Evolutionary conservation across 2,797 vertebrate species (phyloP).

Genomic region (Phrynocephalus forsythii): DNA sequence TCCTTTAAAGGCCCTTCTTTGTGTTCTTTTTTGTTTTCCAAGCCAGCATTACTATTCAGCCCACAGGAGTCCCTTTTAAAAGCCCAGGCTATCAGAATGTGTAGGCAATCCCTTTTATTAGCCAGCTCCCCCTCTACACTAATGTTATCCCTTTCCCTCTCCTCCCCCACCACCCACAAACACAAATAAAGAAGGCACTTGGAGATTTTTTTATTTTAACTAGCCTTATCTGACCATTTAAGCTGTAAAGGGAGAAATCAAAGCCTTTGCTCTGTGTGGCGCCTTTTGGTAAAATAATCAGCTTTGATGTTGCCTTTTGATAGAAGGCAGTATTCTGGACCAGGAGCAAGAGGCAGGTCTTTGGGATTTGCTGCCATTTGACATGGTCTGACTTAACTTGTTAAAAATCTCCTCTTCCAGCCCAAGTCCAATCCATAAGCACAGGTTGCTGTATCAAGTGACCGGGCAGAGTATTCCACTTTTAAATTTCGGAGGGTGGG

Average conservation of each 20-base stretch:
- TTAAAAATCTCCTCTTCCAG: conserved; percentile 52
- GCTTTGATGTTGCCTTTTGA: conserved; percentile 79
- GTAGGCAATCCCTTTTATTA: conserved; percentile 67
- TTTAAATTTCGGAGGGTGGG: neutral
- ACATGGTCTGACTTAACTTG: conserved; percentile 60
- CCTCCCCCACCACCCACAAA: conserved; percentile 32
- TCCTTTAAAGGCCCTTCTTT: conserved; percentile 56
- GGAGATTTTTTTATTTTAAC: conserved; percentile 71
- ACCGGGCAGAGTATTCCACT: conserved; percentile 13
- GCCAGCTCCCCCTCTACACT: conserved; percentile 12
- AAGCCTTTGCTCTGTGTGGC: conserved; percentile 66
- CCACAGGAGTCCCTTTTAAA: conserved; percentile 45
- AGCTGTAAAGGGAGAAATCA: conserved; percentile 74
- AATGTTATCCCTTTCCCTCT: neutral
- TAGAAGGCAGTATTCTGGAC: conserved; percentile 64
- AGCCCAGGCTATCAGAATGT: conserved; percentile 44
- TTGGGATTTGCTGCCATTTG: conserved; percentile 67
- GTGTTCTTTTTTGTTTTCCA: conserved; percentile 48
- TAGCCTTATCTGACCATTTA: conserved; percentile 66
- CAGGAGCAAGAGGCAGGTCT: conserved; percentile 57
- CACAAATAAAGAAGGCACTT: conserved; percentile 60
- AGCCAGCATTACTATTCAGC: conserved; percentile 53
- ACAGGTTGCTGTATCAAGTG: conserved; percentile 42
- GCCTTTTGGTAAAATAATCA: conserved; percentile 75
- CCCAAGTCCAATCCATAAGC: conserved; percentile 53